These are phyloP conservation scores for Centropus bengalensis DNA, from an alignment of 2,113 vertebrate genomes.

Conservation along the genomic window DNA sequence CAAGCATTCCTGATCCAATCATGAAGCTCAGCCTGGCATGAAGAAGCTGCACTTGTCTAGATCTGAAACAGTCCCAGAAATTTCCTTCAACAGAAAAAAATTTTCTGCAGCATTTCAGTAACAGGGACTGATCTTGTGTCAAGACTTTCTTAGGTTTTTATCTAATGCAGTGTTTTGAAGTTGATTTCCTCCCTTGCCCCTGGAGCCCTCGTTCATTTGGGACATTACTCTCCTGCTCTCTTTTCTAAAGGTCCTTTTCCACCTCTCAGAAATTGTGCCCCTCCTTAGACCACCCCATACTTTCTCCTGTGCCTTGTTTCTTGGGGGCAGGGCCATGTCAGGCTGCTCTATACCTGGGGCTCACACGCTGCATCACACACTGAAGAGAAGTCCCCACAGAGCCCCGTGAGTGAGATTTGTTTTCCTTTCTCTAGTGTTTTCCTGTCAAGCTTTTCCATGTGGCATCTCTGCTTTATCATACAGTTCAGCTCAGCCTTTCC, in stretches of 20 bases:
- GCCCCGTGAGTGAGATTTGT: fast-evolving
- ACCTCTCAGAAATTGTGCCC: not conserved
- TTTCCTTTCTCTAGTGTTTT: not conserved
- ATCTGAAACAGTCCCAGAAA: not conserved
- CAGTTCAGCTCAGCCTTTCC: not conserved
- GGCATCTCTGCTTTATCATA: not conserved
- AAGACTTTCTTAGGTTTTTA: not conserved
- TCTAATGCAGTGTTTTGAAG: not conserved
- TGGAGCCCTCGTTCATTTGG: not conserved
- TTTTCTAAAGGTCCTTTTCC: not conserved
- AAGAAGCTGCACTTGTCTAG: no score
- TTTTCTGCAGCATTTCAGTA: not conserved
- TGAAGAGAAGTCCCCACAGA: not conserved
- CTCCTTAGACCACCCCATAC: not conserved
- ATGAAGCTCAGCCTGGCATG: not conserved
- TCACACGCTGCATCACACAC: fast-evolving
- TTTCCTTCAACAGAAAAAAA: not conserved
- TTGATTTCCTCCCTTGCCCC: not conserved
- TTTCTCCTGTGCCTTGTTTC: not conserved
- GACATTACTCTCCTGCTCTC: not conserved
- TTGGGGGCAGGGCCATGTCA: not conserved
- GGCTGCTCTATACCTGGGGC: not conserved
- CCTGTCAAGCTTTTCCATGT: not conserved
- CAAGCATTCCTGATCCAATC: not conserved
- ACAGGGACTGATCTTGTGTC: not conserved